Conservation (phyloP, 2,797 vertebrate genomes). For the Dendrocincla fuliginosa region DNA sequence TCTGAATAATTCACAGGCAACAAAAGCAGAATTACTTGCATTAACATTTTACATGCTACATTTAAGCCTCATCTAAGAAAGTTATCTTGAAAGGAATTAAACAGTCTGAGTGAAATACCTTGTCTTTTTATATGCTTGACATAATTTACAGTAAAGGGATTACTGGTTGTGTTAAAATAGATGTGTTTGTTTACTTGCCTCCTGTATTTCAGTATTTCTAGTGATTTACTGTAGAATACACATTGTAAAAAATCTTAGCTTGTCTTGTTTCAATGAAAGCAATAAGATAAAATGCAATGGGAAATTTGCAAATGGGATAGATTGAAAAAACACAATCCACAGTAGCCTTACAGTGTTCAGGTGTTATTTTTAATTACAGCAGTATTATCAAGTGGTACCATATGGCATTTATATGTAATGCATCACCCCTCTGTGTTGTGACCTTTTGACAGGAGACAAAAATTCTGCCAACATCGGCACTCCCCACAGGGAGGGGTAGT, state of each 20-base stretch:
- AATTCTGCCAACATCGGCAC: slow-evolving; percentile 35
- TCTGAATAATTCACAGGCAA: neutral
- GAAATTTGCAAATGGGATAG: neutral
- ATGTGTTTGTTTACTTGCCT: neutral
- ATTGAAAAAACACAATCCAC: neutral
- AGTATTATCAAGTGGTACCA: slow-evolving; percentile 42
- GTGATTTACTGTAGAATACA: neutral
- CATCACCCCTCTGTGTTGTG: neutral
- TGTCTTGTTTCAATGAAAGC: neutral
- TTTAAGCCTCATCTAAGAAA: neutral
- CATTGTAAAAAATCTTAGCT: neutral
- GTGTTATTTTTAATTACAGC: slow-evolving; percentile 58
- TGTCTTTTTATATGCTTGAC: neutral
- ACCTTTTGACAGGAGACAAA: slow-evolving; percentile 55
- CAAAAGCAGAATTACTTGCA: neutral
- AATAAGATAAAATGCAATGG: neutral
- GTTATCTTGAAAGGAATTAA: neutral
- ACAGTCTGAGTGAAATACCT: neutral
- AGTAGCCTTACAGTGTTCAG: neutral
- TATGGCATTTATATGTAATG: slow-evolving; percentile 60
- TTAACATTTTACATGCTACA: neutral
- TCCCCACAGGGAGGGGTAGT: neutral
- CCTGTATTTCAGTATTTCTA: neutral
- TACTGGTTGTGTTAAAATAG: neutral
- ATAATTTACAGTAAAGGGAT: neutral